phyloP scores from a whole-genome alignment of 2,888 invertebrate species.

The Tipula confusa region DNA sequence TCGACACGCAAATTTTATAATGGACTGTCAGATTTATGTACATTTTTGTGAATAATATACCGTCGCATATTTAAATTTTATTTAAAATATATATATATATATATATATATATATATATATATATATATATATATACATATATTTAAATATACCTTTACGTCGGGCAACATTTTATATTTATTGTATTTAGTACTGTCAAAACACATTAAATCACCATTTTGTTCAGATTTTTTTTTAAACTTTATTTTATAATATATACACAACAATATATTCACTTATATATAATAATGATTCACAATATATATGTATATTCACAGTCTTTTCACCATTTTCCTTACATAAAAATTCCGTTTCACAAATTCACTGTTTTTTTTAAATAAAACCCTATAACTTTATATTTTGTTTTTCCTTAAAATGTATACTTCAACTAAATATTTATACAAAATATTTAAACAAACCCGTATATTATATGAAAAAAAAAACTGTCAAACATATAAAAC shows the following conservation, averaged over 20 bases:
- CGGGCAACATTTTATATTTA: background rate
- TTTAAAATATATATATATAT: no score
- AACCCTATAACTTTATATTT: background rate
- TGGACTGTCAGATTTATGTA: background rate
- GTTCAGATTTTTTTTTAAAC: background rate
- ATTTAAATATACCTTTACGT: background rate
- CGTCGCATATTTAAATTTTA: background rate
- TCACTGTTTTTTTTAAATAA: background rate
- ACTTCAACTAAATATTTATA: background rate
- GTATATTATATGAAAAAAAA: background rate
- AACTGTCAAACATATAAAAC: background rate
- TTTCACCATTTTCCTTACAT: background rate
- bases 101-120: no score
- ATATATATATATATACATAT: no score
- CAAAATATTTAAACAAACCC: constrained; percentile 20
- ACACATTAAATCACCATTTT: background rate
- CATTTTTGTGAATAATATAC: background rate
- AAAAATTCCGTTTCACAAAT: background rate
- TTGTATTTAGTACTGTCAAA: background rate
- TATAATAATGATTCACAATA: background rate
- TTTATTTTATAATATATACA: background rate
- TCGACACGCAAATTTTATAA: background rate
- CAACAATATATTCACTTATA: background rate
- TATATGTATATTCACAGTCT: background rate
- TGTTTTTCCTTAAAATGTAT: background rate